These are phyloP conservation scores for Lasioglossum albipes DNA, from an alignment of 1,140 invertebrate genomes.

Conservation along the genomic window DNA sequence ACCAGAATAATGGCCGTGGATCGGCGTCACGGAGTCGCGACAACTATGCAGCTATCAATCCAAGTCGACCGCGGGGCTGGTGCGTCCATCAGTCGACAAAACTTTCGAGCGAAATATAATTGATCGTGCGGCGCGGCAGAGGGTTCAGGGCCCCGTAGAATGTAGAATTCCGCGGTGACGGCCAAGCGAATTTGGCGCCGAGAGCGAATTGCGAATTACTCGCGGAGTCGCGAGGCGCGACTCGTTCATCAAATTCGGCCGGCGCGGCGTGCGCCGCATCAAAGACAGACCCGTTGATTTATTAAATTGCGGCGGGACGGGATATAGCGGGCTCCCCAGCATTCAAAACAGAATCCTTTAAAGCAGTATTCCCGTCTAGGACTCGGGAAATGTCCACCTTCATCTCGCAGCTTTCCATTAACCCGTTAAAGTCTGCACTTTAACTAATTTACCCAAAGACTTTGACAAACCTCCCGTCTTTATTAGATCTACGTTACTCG, in stretches of 20 bases:
- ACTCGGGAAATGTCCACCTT: background rate
- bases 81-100: background rate
- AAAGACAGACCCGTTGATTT: constrained; percentile 60
- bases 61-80: background rate
- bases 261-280: constrained; percentile 41
- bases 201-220: constrained; percentile 46
- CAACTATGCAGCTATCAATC: background rate
- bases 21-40: no score
- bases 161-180: constrained; percentile 39
- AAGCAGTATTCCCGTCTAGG: constrained; percentile 16
- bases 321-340: constrained; percentile 6
- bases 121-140: background rate
- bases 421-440: no score
- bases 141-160: background rate
- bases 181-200: constrained; percentile 37
- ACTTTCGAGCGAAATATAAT: background rate
- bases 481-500: no score
- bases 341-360: constrained; percentile 34
- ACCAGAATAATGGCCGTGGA: no score
- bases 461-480: no score
- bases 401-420: no score
- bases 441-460: no score
- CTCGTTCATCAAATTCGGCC: constrained; percentile 58
- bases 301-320: constrained; percentile 53
- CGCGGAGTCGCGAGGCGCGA: constrained; percentile 37